Conservation (phyloP, 2,797 vertebrate genomes). For the Lophius americanus region DNA sequence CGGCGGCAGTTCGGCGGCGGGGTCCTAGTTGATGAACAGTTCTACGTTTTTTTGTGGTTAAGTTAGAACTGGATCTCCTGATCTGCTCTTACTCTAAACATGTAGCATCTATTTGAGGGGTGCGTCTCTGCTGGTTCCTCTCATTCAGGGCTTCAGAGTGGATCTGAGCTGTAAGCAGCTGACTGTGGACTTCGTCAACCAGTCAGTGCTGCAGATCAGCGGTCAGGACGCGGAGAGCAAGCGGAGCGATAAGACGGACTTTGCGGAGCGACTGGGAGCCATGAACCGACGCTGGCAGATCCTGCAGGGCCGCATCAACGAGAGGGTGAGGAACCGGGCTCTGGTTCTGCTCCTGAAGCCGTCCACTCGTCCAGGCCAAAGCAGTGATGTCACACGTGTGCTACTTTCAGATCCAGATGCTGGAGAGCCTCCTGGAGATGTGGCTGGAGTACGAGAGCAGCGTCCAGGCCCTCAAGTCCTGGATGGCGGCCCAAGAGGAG, state of each 20-base stretch:
- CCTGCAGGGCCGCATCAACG: conserved; percentile 89
- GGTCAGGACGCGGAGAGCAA: conserved; percentile 94
- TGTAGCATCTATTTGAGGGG: too few relatives aligned
- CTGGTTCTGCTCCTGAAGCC: neutral
- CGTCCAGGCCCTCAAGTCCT: conserved; percentile 87
- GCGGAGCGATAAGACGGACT: conserved; percentile 96
- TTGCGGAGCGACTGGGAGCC: conserved; percentile 93
- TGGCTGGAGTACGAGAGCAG: conserved; percentile 94
- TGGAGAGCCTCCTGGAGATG: conserved; percentile 90
- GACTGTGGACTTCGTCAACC: conserved; percentile 98
- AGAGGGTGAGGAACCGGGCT: conserved; percentile 83
- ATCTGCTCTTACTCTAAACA: too few relatives aligned
- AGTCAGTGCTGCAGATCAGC: conserved; percentile 93
- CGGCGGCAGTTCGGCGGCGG: too few relatives aligned
- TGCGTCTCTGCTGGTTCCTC: conserved; percentile 1
- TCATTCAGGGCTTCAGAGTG: conserved; percentile 90
- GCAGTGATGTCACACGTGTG: neutral
- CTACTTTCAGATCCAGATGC: conserved; percentile 86
- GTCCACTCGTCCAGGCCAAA: neutral
- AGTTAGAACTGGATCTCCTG: too few relatives aligned
- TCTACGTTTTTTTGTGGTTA: too few relatives aligned
- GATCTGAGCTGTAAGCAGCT: conserved; percentile 96
- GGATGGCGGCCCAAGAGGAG: conserved; percentile 90
- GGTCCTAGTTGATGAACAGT: too few relatives aligned
- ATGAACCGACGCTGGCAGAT: conserved; percentile 98